These are phyloP conservation scores for Tigriopus californicus DNA, from an alignment of 2,888 invertebrate genomes.

Conservation along the genomic window DNA sequence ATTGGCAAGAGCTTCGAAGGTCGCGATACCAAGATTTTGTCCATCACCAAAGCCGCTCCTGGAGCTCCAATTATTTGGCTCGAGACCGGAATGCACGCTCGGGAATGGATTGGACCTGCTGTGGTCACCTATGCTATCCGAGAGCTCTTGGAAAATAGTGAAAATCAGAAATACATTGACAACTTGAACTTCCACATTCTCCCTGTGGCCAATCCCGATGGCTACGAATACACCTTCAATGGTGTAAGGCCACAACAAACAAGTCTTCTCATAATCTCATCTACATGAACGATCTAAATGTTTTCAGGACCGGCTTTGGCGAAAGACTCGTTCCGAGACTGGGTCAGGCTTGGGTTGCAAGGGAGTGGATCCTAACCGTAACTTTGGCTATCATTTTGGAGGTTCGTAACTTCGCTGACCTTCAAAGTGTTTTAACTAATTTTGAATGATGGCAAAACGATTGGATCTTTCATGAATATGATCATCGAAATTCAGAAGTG, in stretches of 20 bases:
- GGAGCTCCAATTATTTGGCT: slow-evolving; percentile 17
- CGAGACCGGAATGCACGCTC: slow-evolving; percentile 27
- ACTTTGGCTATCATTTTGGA: slow-evolving; percentile 48
- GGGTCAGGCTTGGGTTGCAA: slow-evolving; percentile 34
- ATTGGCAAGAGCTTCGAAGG: slow-evolving; percentile 24
- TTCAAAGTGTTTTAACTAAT: too few species aligned
- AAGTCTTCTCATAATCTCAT: too few species aligned
- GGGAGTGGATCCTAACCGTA: slow-evolving; percentile 57
- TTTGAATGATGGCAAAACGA: too few species aligned
- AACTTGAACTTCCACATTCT: slow-evolving; percentile 50
- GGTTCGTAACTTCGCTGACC: too few species aligned
- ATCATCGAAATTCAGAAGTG: too few species aligned
- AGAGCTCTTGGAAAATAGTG: slow-evolving; percentile 36
- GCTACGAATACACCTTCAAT: slow-evolving; percentile 66
- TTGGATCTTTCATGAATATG: too few species aligned
- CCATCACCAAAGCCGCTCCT: slow-evolving; percentile 24
- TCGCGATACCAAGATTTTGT: slow-evolving; percentile 25
- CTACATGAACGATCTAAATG: too few species aligned
- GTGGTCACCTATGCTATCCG: slow-evolving; percentile 48
- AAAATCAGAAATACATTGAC: slow-evolving; percentile 40
- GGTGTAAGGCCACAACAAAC: slow-evolving; percentile 18
- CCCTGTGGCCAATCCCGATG: slow-evolving; percentile 60
- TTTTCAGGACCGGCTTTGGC: slow-evolving; percentile 47
- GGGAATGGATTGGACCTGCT: slow-evolving; percentile 55
- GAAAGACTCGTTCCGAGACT: slow-evolving; percentile 43